Conservation (phyloP, 1,140 invertebrate genomes). For the Drosophila cardini region DNA sequence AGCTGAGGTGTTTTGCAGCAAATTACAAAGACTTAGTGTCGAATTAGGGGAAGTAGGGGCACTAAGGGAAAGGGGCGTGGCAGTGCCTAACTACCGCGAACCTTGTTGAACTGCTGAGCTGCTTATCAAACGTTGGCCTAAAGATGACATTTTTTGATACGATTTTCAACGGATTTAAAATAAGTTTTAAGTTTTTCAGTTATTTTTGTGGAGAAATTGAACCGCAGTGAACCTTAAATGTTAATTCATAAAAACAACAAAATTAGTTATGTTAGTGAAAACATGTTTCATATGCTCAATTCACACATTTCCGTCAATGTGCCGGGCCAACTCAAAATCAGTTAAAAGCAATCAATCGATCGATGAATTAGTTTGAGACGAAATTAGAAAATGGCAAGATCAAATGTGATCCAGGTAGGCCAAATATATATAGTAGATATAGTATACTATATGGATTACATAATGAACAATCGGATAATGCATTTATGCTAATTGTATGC, state of each 20-base stretch:
- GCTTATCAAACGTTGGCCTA: slow-evolving; percentile 59
- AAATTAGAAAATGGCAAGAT: slow-evolving; percentile 60
- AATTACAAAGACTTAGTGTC: slow-evolving; percentile 46
- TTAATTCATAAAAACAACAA: slow-evolving; percentile 51
- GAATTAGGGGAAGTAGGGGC: slow-evolving; percentile 25
- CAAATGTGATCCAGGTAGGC: slow-evolving; percentile 16
- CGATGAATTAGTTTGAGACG: slow-evolving; percentile 19
- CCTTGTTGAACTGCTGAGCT: slow-evolving; percentile 56
- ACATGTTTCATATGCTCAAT: slow-evolving; percentile 55
- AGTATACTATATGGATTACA: slow-evolving; percentile 11
- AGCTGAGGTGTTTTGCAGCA: slow-evolving; percentile 3
- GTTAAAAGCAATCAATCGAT: not conserved
- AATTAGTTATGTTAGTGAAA: slow-evolving; percentile 51
- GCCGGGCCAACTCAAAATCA: slow-evolving; percentile 33
- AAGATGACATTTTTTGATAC: slow-evolving; percentile 31
- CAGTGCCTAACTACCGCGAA: slow-evolving; percentile 48
- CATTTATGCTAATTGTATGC: slow-evolving; percentile 42
- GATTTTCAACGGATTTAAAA: not conserved
- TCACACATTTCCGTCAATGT: slow-evolving; percentile 78
- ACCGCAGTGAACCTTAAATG: slow-evolving; percentile 47
- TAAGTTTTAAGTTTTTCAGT: not conserved
- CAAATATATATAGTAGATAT: not conserved
- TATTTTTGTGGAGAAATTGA: slow-evolving; percentile 45
- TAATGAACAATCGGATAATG: slow-evolving; percentile 40
- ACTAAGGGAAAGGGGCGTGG: slow-evolving; percentile 14